Evolutionary conservation across 2,888 invertebrate genomes (phyloP).

Genomic region (Acleris literana): DNA sequence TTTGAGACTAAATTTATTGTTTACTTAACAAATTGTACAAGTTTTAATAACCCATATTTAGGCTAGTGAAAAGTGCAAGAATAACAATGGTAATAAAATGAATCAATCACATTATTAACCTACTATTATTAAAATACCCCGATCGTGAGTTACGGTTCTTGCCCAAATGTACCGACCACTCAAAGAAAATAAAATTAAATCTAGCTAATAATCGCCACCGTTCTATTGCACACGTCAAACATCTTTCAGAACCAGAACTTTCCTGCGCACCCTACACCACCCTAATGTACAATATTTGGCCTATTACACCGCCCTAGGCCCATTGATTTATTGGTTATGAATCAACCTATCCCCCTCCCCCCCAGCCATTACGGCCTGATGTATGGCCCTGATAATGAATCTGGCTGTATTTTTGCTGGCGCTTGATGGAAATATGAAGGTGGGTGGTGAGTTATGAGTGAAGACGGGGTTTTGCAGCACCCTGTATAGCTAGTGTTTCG

Average conservation of each 20-base stretch:
- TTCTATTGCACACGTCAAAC: neutral
- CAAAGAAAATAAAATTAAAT: no score
- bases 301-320: conserved; percentile 71
- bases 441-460: conserved; percentile 39
- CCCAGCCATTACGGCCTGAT: conserved; percentile 57
- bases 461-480: conserved; percentile 24
- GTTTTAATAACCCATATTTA: no score
- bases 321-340: conserved; percentile 83
- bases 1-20: no score
- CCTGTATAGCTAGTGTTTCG: conserved; percentile 17
- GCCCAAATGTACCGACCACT: no score
- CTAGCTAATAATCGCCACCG: neutral
- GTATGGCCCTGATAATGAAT: conserved; percentile 43
- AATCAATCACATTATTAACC: no score
- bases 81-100: no score
- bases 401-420: conserved; percentile 41
- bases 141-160: no score
- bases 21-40: no score
- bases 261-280: conserved; percentile 40
- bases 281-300: conserved; percentile 73
- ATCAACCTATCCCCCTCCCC: conserved; percentile 66
- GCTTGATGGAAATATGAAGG: conserved; percentile 44
- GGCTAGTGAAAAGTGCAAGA: no score
- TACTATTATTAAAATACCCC: no score
- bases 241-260: conserved; percentile 6